Conservation (phyloP, 2,113 vertebrate species). For the Hassar affinis region DNA sequence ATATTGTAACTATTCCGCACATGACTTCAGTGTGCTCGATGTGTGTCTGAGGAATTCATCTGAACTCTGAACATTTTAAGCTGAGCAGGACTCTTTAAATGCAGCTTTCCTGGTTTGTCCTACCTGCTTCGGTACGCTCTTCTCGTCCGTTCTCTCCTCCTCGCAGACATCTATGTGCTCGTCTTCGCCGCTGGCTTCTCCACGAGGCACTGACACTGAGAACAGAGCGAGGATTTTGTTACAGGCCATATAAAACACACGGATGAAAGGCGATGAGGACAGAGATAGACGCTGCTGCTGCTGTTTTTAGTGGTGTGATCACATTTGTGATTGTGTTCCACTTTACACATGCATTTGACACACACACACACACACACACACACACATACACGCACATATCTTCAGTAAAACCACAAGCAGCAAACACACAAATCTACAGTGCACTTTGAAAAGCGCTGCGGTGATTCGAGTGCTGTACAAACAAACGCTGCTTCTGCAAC, state of each 20-base stretch:
- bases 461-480: constrained; percentile 28
- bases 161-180: constrained; percentile 40
- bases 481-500: not conserved
- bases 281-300: constrained; percentile 1
- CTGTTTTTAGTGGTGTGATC: constrained; percentile 20
- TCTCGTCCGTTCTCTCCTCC: constrained; percentile 24
- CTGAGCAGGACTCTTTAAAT: too few relatives aligned
- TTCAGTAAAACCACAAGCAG: constrained; percentile 40
- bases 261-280: not conserved
- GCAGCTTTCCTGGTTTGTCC: not conserved
- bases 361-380: constrained; percentile 2
- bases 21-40: too few relatives aligned
- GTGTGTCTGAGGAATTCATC: too few relatives aligned
- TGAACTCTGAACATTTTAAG: too few relatives aligned
- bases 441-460: constrained; percentile 34
- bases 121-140: constrained; percentile 31
- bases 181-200: constrained; percentile 32
- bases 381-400: not conserved
- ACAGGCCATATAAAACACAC: not conserved
- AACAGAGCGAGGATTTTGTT: not conserved
- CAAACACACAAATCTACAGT: constrained; percentile 35
- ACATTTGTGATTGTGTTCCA: constrained; percentile 18
- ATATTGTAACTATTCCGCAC: too few relatives aligned
- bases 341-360: constrained; percentile 10
- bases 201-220: constrained; percentile 49